These are phyloP conservation scores for Papilio gigon DNA, from an alignment of 2,888 invertebrate species.

Conservation along the genomic window DNA sequence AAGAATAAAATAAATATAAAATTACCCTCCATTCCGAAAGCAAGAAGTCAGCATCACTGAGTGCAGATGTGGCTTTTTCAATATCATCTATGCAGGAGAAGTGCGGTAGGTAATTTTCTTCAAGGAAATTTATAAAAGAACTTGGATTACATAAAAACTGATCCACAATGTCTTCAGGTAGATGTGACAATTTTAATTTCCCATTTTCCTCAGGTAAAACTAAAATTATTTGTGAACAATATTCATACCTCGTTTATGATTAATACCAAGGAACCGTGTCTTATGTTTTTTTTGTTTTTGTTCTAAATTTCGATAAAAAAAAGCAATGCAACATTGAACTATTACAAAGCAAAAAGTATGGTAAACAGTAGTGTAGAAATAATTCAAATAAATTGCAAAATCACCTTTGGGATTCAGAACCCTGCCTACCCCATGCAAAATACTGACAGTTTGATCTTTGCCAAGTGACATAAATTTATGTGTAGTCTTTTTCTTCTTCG, in stretches of 20 bases:
- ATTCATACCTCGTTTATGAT: not conserved
- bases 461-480: conserved; percentile 80
- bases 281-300: not conserved
- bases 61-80: conserved; percentile 82
- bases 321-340: not conserved
- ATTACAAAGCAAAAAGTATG: too few species aligned
- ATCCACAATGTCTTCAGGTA: conserved; percentile 85
- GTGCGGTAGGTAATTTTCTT: conserved; percentile 89
- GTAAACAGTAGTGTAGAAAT: not conserved
- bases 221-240: conserved; percentile 31
- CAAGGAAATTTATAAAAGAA: conserved; percentile 86
- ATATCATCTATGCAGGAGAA: conserved; percentile 85
- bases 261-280: not conserved
- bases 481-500: conserved; percentile 72
- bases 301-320: too few species aligned
- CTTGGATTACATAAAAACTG: conserved; percentile 86
- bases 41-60: conserved; percentile 88
- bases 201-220: conserved; percentile 40
- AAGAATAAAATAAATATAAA: conserved; percentile 30
- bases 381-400: conserved; percentile 9
- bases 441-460: conserved; percentile 86
- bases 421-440: conserved; percentile 89
- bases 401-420: conserved; percentile 90
- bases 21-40: conserved; percentile 85
- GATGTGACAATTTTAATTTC: conserved; percentile 62